Conservation (phyloP, 1,140 invertebrate genomes). For the Polypedilum vanderplanki region DNA sequence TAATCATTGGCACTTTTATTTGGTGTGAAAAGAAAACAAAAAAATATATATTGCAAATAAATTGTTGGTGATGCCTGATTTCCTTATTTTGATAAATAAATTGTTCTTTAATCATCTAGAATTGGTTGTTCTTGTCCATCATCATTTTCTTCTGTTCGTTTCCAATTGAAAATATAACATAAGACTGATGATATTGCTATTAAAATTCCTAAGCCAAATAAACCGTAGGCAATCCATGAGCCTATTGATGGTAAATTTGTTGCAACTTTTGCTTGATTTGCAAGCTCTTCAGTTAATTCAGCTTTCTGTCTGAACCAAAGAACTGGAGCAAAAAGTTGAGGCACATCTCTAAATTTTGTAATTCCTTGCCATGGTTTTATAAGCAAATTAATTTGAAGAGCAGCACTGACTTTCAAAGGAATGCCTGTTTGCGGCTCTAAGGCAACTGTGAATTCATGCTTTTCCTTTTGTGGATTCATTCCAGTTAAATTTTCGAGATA, state of each 20-base stretch:
- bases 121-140: background rate
- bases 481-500: constrained; percentile 59
- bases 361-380: constrained; percentile 51
- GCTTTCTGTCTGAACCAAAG: constrained; percentile 69
- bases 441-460: constrained; percentile 62
- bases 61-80: too few species aligned
- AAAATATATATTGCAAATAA: too few species aligned
- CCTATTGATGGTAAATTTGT: constrained; percentile 47
- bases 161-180: background rate
- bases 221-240: constrained; percentile 46
- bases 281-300: constrained; percentile 51
- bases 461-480: constrained; percentile 57
- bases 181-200: constrained; percentile 44
- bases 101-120: background rate
- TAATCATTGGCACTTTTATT: too few species aligned
- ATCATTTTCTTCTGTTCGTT: background rate
- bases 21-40: too few species aligned
- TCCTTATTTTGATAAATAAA: too few species aligned
- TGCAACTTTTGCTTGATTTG: constrained; percentile 49
- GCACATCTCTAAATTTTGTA: constrained; percentile 51
- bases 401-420: constrained; percentile 58
- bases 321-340: constrained; percentile 53
- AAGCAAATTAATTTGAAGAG: constrained; percentile 67
- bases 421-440: constrained; percentile 63
- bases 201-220: constrained; percentile 47